Conservation (phyloP, 2,113 vertebrate species). For the Xiphophorus hellerii region DNA sequence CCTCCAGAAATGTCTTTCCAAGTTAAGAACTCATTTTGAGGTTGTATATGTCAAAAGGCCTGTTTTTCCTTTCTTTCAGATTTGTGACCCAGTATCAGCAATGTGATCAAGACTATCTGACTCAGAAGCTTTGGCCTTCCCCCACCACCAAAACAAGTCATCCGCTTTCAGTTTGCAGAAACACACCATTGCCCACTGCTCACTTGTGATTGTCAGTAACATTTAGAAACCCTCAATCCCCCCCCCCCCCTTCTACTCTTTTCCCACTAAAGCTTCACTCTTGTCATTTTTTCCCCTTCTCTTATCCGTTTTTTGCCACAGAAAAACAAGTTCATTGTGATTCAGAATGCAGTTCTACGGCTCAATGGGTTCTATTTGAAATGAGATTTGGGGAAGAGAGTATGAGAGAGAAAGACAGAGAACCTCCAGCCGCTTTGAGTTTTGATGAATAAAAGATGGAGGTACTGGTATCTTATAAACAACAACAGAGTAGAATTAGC, state of each 20-base stretch:
- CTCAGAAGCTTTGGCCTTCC: slow-evolving; percentile 14
- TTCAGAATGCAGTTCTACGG: slow-evolving; percentile 65
- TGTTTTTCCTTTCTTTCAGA: not conserved
- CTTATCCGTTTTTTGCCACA: slow-evolving; percentile 27
- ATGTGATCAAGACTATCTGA: slow-evolving; percentile 34
- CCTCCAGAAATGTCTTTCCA: slow-evolving; percentile 16
- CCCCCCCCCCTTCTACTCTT: slow-evolving; percentile 30
- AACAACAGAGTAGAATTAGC: slow-evolving; percentile 76
- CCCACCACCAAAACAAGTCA: slow-evolving; percentile 50
- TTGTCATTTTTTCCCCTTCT: slow-evolving; percentile 17
- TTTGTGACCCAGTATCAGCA: slow-evolving; percentile 28
- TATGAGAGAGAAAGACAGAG: slow-evolving; percentile 61
- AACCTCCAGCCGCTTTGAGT: slow-evolving; percentile 56
- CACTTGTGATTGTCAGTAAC: slow-evolving; percentile 72
- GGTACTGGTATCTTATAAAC: slow-evolving; percentile 64
- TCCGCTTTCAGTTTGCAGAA: slow-evolving; percentile 48
- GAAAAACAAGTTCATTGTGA: slow-evolving; percentile 78
- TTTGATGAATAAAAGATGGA: slow-evolving; percentile 82
- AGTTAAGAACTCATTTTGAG: slow-evolving; percentile 34
- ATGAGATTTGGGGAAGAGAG: slow-evolving; percentile 74
- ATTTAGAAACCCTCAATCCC: slow-evolving; percentile 56
- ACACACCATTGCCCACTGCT: not conserved
- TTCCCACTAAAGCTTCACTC: slow-evolving; percentile 51
- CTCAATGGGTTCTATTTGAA: slow-evolving; percentile 75
- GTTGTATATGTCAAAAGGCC: slow-evolving; percentile 34